These are phyloP conservation scores for Glandiceps talaboti DNA, from an alignment of 53 echinoderm and acorn worm genomes.

Conservation along the genomic window DNA sequence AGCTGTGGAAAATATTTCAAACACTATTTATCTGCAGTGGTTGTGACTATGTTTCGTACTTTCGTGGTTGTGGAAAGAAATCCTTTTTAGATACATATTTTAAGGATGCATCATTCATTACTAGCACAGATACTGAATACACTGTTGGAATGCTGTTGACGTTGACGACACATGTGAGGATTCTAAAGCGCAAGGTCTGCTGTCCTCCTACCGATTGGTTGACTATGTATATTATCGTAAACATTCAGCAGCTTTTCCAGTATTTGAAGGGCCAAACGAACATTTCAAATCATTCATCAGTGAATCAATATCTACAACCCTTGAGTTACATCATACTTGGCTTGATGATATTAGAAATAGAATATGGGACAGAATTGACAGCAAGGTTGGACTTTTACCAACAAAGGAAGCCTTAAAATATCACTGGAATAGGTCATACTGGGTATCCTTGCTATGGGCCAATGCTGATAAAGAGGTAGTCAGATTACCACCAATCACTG, in stretches of 20 bases:
- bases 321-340: conserved; percentile 17
- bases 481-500: conserved; percentile 6
- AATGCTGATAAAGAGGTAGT: conserved; percentile 12
- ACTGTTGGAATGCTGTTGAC: not conserved
- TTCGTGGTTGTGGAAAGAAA: conserved; percentile 16
- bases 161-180: not conserved
- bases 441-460: conserved; percentile 29
- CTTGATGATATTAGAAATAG: conserved; percentile 16
- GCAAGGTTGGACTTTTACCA: conserved; percentile 24
- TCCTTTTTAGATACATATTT: conserved; percentile 18
- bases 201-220: conserved; percentile 28
- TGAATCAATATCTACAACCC: not conserved
- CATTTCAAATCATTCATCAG: conserved; percentile 8
- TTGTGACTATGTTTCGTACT: conserved; percentile 36
- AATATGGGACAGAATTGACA: conserved; percentile 20
- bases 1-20: conserved; percentile 1
- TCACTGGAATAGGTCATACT: no score
- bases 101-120: conserved; percentile 15
- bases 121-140: conserved; percentile 1
- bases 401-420: no score
- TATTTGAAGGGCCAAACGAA: conserved; percentile 13
- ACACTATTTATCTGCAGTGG: conserved; percentile 25
- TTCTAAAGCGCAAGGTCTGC: conserved; percentile 7
- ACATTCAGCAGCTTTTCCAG: conserved; percentile 21
- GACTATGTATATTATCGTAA: conserved; percentile 23